Evolutionary conservation across 2,113 vertebrate species (phyloP).

Genomic region (Cricetomys ansorgei): DNA sequence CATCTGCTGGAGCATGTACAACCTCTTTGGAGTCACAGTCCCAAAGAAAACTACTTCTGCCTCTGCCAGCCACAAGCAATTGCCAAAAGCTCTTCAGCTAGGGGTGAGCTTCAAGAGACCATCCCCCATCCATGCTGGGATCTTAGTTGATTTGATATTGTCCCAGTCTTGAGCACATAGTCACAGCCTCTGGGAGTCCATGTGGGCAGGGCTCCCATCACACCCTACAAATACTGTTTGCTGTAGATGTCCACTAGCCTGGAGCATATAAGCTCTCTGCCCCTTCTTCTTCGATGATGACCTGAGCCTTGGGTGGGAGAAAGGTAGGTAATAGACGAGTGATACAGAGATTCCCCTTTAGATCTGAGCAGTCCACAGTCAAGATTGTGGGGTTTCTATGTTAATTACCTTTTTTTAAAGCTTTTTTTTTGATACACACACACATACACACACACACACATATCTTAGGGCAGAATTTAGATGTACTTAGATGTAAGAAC

Average conservation of each 20-base stretch:
- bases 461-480: too few relatives aligned
- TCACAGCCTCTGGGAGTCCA: background rate
- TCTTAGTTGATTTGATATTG: background rate
- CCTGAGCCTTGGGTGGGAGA: background rate
- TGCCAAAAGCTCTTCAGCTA: background rate
- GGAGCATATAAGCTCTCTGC: background rate
- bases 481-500: background rate
- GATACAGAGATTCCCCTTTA: background rate
- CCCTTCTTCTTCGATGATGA: too few relatives aligned
- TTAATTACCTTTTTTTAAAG: too few relatives aligned
- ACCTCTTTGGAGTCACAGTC: too few relatives aligned
- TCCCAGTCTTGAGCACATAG: background rate
- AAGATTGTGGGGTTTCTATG: background rate
- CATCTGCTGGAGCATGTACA: fast-evolving
- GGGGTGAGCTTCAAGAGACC: background rate
- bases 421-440: too few relatives aligned
- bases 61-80: background rate
- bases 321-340: background rate
- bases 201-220: background rate
- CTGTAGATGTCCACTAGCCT: background rate
- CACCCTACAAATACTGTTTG: background rate
- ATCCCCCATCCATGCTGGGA: background rate
- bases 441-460: too few relatives aligned
- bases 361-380: background rate
- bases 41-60: too few relatives aligned